These are phyloP conservation scores for Clarias batrachus DNA, from an alignment of 2,113 vertebrate species.

Conservation along the genomic window DNA sequence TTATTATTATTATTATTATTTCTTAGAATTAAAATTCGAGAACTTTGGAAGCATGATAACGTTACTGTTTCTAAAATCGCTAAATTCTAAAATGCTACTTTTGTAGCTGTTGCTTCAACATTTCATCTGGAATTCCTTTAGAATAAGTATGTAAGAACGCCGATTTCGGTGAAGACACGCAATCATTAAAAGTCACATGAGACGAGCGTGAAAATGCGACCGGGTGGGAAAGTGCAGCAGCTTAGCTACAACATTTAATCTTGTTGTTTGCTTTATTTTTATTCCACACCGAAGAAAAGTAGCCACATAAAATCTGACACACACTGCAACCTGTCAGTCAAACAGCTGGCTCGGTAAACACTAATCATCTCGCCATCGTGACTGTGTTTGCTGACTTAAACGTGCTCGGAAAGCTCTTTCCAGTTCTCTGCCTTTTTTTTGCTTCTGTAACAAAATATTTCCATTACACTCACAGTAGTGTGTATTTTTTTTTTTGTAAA, in stretches of 20 bases:
- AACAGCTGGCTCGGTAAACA: constrained; percentile 52
- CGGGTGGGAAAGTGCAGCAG: background rate
- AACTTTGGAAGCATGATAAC: background rate
- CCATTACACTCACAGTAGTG: constrained; percentile 14
- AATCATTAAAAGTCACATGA: too few species aligned
- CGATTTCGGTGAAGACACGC: too few species aligned
- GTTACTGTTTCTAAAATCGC: too few species aligned
- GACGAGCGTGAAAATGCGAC: background rate
- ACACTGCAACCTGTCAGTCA: constrained; percentile 38
- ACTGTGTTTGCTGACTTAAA: constrained; percentile 40
- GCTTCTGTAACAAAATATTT: constrained; percentile 38
- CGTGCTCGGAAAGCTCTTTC: constrained; percentile 40
- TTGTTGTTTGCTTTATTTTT: background rate
- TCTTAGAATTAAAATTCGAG: too few species aligned
- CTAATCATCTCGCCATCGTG: constrained; percentile 46
- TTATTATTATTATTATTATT: too few species aligned
- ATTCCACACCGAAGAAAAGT: constrained; percentile 1
- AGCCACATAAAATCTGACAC: constrained; percentile 29
- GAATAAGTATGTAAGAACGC: too few species aligned
- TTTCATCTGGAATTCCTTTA: background rate
- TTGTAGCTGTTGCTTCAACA: background rate
- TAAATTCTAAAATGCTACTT: background rate
- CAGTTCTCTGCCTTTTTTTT: background rate
- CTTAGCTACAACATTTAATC: background rate
- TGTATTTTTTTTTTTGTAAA: background rate